phyloP scores from a whole-genome alignment of 2,797 vertebrate genomes.

The Poecilia wingei region DNA sequence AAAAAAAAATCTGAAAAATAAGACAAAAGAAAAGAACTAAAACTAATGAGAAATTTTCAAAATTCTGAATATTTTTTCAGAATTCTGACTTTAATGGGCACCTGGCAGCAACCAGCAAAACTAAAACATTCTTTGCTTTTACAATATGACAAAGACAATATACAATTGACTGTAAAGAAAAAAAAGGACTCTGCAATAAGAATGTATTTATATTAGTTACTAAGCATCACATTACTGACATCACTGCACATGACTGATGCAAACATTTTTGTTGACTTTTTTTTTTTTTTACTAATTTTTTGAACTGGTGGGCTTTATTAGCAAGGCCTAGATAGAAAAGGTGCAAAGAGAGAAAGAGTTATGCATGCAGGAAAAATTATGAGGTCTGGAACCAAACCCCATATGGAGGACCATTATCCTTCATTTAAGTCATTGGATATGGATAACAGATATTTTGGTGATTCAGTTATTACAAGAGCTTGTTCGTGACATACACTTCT shows the following conservation, averaged over 20 bases:
- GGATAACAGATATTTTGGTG: background rate
- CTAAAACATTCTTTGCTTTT: too few species aligned
- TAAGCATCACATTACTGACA: too few species aligned
- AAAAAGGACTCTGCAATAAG: too few species aligned
- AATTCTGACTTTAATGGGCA: background rate
- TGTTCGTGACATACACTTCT: background rate
- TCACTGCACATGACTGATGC: too few species aligned
- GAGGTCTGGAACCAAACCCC: background rate
- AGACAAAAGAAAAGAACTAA: too few species aligned
- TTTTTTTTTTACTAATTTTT: background rate
- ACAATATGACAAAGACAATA: too few species aligned
- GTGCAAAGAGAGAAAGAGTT: background rate
- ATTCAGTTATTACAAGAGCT: background rate
- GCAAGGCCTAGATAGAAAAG: background rate
- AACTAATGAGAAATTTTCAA: too few species aligned
- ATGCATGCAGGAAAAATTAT: background rate
- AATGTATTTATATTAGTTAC: too few species aligned
- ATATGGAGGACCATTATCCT: background rate
- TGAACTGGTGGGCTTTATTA: background rate
- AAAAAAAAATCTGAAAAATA: too few species aligned
- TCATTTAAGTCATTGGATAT: background rate
- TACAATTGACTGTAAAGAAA: too few species aligned
- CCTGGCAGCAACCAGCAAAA: background rate
- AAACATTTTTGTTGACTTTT: background rate
- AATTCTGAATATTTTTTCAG: background rate